Percentiles rank a stretch among this genome's conserved stretches.
Evolutionary conservation across 2,113 vertebrate genomes (phyloP).

Genomic region (Pollimyrus isidori): DNA sequence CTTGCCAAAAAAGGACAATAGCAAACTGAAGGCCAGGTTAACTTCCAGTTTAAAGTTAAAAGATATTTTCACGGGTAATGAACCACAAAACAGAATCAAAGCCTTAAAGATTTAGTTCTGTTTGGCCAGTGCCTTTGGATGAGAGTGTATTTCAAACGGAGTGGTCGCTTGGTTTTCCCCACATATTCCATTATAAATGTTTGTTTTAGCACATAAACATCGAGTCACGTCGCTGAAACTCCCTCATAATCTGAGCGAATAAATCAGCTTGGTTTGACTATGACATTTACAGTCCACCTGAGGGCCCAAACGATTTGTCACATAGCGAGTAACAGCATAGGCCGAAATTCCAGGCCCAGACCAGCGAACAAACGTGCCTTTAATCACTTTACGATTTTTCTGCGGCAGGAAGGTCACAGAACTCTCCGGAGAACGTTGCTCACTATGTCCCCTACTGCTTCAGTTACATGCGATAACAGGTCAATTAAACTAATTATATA

Average conservation of each 20-base stretch:
- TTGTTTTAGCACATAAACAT: slow-evolving; percentile 12
- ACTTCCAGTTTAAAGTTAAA: neutral
- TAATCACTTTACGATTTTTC: slow-evolving; percentile 15
- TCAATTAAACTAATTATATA: slow-evolving; percentile 11
- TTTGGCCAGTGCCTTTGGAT: neutral
- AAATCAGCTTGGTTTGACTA: neutral
- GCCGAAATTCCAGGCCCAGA: neutral
- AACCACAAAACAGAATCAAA: neutral
- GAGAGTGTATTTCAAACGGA: neutral
- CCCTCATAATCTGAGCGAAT: neutral
- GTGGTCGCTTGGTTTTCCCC: neutral
- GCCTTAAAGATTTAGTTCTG: neutral
- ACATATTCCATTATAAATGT: slow-evolving; percentile 6
- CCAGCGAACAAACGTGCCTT: slow-evolving; percentile 6
- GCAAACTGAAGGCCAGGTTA: neutral
- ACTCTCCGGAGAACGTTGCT: slow-evolving; percentile 8
- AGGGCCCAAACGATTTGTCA: neutral
- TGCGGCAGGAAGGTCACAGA: slow-evolving; percentile 11
- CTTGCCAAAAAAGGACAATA: neutral
- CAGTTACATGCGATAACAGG: slow-evolving; percentile 15
- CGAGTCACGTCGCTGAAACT: neutral
- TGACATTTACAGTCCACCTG: slow-evolving; percentile 11
- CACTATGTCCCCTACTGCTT: slow-evolving; percentile 5
- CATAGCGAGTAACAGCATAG: neutral
- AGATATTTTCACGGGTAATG: neutral